Evolutionary conservation across 2,113 vertebrate species (phyloP).

Genomic region (Oreochromis aureus): DNA sequence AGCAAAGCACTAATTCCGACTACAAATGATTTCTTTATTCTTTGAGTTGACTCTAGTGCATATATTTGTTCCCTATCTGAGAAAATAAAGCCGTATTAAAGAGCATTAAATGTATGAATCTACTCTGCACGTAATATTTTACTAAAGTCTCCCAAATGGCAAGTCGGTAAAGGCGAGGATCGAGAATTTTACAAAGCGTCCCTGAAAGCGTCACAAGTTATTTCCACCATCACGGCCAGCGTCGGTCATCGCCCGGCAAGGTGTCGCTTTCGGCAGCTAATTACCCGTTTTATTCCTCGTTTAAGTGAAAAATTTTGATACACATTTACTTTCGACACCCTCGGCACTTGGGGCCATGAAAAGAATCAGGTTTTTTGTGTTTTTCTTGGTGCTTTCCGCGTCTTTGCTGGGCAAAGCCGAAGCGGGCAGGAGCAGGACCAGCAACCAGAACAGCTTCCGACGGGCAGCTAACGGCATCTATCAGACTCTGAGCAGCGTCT

Average conservation of each 20-base stretch:
- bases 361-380: constrained; percentile 19
- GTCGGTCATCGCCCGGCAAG: not conserved
- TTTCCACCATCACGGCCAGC: not conserved
- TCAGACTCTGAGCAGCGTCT: constrained; percentile 81
- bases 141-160: not conserved
- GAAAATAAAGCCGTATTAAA: not conserved
- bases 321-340: not conserved
- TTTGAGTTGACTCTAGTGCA: not conserved
- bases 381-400: constrained; percentile 57
- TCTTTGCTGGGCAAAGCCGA: constrained; percentile 53
- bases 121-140: not conserved
- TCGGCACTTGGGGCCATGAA: constrained; percentile 26
- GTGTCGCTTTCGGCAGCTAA: constrained; percentile 27
- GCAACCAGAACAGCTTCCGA: constrained; percentile 81
- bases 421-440: constrained; percentile 78
- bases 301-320: not conserved
- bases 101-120: not conserved
- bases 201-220: not conserved
- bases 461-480: constrained; percentile 81
- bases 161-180: not conserved
- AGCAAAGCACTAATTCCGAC: not conserved
- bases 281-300: not conserved
- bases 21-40: not conserved
- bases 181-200: not conserved
- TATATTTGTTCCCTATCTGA: not conserved